Evolutionary conservation across 64 coral and sea anemone genomes (phyloP).

Genomic region (Trachythela sp.): DNA sequence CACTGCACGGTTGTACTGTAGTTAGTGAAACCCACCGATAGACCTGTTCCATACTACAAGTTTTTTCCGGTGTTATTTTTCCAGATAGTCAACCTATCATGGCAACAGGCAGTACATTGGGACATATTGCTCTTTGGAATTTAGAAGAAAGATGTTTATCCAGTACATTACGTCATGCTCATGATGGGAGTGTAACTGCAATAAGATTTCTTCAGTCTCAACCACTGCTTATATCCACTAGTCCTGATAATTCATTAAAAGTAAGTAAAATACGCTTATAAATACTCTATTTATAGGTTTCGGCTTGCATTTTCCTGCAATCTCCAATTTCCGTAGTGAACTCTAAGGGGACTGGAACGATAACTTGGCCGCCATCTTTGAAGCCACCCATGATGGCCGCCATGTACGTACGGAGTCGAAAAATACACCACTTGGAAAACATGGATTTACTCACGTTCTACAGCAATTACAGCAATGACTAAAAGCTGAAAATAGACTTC

Average conservation of each 20-base stretch:
- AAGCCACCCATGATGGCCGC: no score
- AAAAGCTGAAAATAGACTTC: no score
- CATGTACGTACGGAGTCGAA: no score
- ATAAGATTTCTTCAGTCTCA: constrained; percentile 80
- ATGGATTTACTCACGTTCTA: no score
- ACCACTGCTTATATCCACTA: constrained; percentile 71
- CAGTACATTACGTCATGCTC: constrained; percentile 63
- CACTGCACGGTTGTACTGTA: background rate
- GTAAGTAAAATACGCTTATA: constrained; percentile 19
- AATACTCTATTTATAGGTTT: no score
- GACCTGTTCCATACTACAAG: background rate
- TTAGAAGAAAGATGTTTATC: constrained; percentile 75
- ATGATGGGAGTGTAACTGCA: constrained; percentile 67
- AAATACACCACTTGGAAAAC: no score
- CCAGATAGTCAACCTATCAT: constrained; percentile 81
- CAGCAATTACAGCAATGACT: no score
- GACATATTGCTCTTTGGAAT: constrained; percentile 96
- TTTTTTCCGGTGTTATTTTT: constrained; percentile 8
- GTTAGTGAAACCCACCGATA: background rate
- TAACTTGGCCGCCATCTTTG: no score
- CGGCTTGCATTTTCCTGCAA: no score
- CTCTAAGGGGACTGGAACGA: no score
- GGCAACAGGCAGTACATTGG: constrained; percentile 86
- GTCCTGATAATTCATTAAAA: constrained; percentile 92
- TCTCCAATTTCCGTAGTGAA: no score